A percentile compares a stretch with the other conserved stretches of the same genome.
Conservation (phyloP, 2,797 vertebrate genomes). For the Geotrypetes seraphini region DNA sequence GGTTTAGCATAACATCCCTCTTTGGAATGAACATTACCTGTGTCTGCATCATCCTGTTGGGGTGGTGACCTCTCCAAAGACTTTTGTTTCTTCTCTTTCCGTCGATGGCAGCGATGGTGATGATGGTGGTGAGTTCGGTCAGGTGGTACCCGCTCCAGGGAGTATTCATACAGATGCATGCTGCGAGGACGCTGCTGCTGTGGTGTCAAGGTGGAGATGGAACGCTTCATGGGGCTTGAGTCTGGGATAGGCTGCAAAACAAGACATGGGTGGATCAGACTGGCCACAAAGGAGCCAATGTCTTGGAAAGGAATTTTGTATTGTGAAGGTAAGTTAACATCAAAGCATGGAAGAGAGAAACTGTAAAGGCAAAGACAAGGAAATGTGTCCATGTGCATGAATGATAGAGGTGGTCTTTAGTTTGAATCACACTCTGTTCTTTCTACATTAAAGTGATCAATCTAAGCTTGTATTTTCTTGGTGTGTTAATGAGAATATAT, state of each 20-base stretch:
- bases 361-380: background rate
- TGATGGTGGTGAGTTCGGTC: conserved; percentile 74
- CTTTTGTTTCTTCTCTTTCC: conserved; percentile 80
- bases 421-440: no score
- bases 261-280: background rate
- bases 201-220: conserved; percentile 74
- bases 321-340: no score
- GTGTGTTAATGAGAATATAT: no score
- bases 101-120: conserved; percentile 77
- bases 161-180: conserved; percentile 61
- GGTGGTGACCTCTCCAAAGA: conserved; percentile 71
- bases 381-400: accelerated
- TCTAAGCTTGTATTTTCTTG: no score
- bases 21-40: conserved; percentile 58
- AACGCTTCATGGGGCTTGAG: conserved; percentile 82
- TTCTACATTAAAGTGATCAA: no score
- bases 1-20: no score
- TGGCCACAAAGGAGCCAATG: background rate
- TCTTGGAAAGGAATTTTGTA: background rate
- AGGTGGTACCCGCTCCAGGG: conserved; percentile 59
- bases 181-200: conserved; percentile 58
- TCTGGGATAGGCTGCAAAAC: conserved; percentile 68
- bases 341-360: conserved; percentile 4
- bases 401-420: no score
- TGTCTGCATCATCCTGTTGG: conserved; percentile 43